Evolutionary conservation across 2,113 vertebrate species (phyloP), one percentile per base, ranked within the genome.

Genomic region (Carassius gibelio): DNA sequence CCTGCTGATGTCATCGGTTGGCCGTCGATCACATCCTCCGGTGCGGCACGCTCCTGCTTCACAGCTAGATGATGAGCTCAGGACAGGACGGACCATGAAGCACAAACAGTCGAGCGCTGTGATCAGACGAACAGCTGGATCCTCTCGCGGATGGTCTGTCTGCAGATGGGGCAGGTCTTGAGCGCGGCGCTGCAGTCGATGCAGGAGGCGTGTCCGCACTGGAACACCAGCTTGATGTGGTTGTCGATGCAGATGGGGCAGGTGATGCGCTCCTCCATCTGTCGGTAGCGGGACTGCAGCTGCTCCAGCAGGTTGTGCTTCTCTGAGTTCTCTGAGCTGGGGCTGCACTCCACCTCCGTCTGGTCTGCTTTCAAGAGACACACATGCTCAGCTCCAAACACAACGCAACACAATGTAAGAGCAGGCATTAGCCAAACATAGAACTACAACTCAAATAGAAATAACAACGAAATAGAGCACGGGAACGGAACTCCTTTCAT

Each of bases 231-330:
- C 90, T 97, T 97, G 94, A 99, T 99, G 90, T 99, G 97, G 94
- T 96, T 98, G 89, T 99, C 97, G 81, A 99, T 99, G 94, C 98
- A 99, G 91, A 99, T 98, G 5, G 98, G 98, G 89, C 98, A 99
- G 89, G 97, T 99, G 95, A 99, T 99, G 5, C 98, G 95, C 91
- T 99, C 98, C 88, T 99, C 98, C 98, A 99, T 99, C 95, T 99
- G 98, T 50, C 97, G 90, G 94, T 98, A 99, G 90, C 98, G 97
- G 55, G 93, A 98, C 96, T 99, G 97, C 75, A 99, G 95, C 93
- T 99, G 97, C 94, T 99, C 97, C 94, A 99, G 95, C 62, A 99
- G 94, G 94, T 98, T 97, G 92, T 95, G 95, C 89, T 98, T 97
- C 50, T 97, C 96, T 0, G 95, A 96, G 85, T 94, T 91, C 62